These are phyloP conservation scores for Trissolcus brochymenae DNA, from an alignment of 2,888 invertebrate species.

Conservation along the genomic window DNA sequence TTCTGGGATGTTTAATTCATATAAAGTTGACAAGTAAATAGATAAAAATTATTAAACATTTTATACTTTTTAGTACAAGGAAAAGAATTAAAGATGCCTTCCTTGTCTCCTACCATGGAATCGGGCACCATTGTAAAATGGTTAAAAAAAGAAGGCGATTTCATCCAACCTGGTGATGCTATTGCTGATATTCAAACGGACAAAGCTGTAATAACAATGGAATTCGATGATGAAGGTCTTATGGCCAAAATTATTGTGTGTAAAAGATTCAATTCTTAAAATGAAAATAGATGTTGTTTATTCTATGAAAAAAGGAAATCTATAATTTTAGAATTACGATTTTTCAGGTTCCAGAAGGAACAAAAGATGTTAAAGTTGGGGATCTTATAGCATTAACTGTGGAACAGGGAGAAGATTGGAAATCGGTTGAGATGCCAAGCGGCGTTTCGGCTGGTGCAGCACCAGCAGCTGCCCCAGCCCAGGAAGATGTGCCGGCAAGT, in stretches of 20 bases:
- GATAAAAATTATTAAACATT: too few species aligned
- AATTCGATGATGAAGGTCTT: slow-evolving; percentile 80
- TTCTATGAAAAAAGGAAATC: neutral
- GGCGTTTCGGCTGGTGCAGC: slow-evolving; percentile 49
- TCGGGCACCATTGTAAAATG: slow-evolving; percentile 80
- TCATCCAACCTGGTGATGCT: slow-evolving; percentile 79
- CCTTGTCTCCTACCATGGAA: slow-evolving; percentile 82
- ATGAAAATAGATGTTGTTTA: neutral
- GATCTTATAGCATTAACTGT: slow-evolving; percentile 80
- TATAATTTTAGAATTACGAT: neutral
- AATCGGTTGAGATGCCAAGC: slow-evolving; percentile 76
- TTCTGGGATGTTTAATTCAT: neutral
- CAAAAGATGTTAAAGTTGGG: slow-evolving; percentile 79
- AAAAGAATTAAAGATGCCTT: slow-evolving; percentile 77
- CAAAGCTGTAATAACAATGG: slow-evolving; percentile 81
- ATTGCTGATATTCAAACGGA: slow-evolving; percentile 83
- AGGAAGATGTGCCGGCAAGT: neutral
- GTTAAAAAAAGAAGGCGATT: slow-evolving; percentile 79
- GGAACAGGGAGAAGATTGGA: slow-evolving; percentile 81
- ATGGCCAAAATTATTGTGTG: slow-evolving; percentile 81
- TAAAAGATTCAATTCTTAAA: neutral
- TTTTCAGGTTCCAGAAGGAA: slow-evolving; percentile 77
- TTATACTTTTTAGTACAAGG: slow-evolving; percentile 20
- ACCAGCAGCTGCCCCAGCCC: neutral
- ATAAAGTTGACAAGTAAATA: too few species aligned